These are phyloP conservation scores for Phorcus lineatus DNA, from an alignment of 2,888 invertebrate genomes.

Conservation along the genomic window DNA sequence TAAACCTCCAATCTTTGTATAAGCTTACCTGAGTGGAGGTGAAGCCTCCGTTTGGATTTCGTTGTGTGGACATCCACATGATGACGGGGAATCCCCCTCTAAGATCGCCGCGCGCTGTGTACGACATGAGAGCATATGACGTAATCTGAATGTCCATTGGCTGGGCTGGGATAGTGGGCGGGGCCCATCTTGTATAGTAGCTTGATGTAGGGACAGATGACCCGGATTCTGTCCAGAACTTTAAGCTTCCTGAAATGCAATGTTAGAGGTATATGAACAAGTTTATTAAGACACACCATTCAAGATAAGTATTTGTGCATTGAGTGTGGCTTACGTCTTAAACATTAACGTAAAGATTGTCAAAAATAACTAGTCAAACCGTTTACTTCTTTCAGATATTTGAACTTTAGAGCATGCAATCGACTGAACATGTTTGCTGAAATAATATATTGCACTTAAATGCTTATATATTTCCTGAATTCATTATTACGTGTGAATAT, in stretches of 20 bases:
- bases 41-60: conserved; percentile 72
- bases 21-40: conserved; percentile 73
- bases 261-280: background rate
- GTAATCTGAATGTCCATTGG: conserved; percentile 71
- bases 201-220: conserved; percentile 28
- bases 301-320: too few species aligned
- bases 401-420: too few species aligned
- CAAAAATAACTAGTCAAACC: too few species aligned
- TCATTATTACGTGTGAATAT: too few species aligned
- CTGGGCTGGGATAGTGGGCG: conserved; percentile 47
- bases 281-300: too few species aligned
- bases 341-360: too few species aligned
- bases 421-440: too few species aligned
- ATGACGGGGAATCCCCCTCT: conserved; percentile 62
- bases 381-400: too few species aligned
- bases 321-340: too few species aligned
- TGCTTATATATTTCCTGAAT: too few species aligned
- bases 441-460: too few species aligned
- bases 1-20: too few species aligned
- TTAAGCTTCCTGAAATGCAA: conserved; percentile 55
- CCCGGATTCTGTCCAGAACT: conserved; percentile 55
- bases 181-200: conserved; percentile 35
- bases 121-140: conserved; percentile 70
- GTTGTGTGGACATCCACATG: conserved; percentile 70
- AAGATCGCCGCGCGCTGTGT: conserved; percentile 45